A percentile compares a stretch with the other conserved stretches of the same genome.
Evolutionary conservation across 1,140 invertebrate genomes (phyloP).

Genomic region (Tribolium castaneum): DNA sequence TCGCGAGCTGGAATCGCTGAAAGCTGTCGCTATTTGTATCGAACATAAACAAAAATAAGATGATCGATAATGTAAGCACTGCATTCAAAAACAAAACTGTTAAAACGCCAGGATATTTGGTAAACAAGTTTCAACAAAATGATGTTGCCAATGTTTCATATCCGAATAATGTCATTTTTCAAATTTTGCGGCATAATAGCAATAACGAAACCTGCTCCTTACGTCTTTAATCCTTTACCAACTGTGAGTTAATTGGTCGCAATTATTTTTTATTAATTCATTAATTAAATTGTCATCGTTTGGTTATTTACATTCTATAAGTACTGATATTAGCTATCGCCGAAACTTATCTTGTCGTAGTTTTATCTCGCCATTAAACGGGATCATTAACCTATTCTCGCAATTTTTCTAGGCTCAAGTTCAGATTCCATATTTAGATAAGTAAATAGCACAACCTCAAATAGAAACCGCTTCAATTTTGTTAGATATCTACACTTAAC

Average conservation of each 20-base stretch:
- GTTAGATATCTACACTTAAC: background rate
- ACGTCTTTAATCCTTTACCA: background rate
- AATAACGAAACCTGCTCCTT: background rate
- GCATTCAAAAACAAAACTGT: background rate
- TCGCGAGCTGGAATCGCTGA: background rate
- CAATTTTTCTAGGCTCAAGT: background rate
- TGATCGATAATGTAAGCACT: background rate
- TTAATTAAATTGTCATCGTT: background rate
- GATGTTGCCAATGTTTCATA: background rate
- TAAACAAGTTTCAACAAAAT: background rate
- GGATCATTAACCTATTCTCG: slow-evolving; percentile 10
- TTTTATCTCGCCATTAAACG: background rate
- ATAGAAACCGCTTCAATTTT: background rate
- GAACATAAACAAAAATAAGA: background rate
- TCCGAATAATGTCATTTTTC: background rate
- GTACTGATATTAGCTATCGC: background rate
- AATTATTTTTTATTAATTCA: background rate
- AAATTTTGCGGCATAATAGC: background rate
- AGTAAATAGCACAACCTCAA: background rate
- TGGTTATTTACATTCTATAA: too few species aligned
- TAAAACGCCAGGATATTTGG: background rate
- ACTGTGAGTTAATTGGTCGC: background rate
- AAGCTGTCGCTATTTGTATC: background rate
- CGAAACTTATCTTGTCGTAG: background rate
- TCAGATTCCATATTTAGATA: background rate